A percentile compares a stretch with the other conserved stretches of the same genome.
These are phyloP conservation scores for Julus scanicus DNA, from an alignment of 2,888 invertebrate genomes.

Conservation along the genomic window DNA sequence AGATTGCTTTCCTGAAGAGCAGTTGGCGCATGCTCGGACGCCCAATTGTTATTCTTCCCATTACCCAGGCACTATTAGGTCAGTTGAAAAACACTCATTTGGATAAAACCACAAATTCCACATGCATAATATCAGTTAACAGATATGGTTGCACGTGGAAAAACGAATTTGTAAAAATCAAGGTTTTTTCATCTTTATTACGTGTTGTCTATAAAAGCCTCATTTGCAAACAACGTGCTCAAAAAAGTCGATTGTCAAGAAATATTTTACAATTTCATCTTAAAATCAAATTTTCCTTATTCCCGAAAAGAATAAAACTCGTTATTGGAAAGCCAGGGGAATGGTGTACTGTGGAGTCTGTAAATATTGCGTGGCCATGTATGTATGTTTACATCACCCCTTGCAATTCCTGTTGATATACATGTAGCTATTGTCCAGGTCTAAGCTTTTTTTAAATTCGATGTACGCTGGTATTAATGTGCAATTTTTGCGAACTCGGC, in stretches of 20 bases:
- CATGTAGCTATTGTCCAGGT: no score
- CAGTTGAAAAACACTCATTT: constrained; percentile 63
- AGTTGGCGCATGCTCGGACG: constrained; percentile 98
- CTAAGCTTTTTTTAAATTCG: no score
- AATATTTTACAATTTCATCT: background rate
- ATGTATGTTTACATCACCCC: no score
- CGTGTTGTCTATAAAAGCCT: no score
- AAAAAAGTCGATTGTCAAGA: background rate
- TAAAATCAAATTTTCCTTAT: background rate
- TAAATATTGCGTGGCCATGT: no score
- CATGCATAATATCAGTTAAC: background rate
- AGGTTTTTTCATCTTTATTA: no score
- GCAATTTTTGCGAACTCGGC: background rate
- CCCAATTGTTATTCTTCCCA: constrained; percentile 90
- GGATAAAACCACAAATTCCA: background rate
- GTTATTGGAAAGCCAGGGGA: background rate
- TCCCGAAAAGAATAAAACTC: background rate
- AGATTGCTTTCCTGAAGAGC: constrained; percentile 97
- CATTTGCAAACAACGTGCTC: background rate
- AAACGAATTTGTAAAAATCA: background rate
- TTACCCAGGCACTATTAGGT: constrained; percentile 92
- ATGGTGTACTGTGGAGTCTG: background rate
- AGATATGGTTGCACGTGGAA: background rate
- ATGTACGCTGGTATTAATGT: background rate
- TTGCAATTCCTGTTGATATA: no score